A percentile compares a stretch with the other conserved stretches of the same genome.
Evolutionary conservation across 2,888 invertebrate species (phyloP).

Genomic region (Lycophotia porphyrea): DNA sequence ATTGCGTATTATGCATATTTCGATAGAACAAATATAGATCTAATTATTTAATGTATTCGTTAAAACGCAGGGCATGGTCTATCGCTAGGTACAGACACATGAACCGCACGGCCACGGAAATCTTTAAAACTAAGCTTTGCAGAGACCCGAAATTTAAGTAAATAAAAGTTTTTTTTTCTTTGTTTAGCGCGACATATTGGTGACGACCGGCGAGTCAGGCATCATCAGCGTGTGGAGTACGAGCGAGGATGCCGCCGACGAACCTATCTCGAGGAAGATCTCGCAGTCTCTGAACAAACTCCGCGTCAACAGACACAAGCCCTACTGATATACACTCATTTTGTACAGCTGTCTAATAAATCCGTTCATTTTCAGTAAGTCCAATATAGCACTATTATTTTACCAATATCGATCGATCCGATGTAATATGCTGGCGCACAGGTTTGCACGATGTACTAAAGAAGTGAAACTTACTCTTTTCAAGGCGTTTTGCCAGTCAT

Average conservation of each 20-base stretch:
- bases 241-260: slow-evolving; percentile 28
- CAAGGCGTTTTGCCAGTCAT: not conserved
- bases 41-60: too few relatives aligned
- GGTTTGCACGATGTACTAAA: not conserved
- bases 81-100: too few relatives aligned
- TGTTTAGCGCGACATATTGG: slow-evolving; percentile 90
- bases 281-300: slow-evolving; percentile 66
- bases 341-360: slow-evolving; percentile 31
- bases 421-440: not conserved
- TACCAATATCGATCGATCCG: not conserved
- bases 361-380: not conserved
- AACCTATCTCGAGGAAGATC: slow-evolving; percentile 56
- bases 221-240: slow-evolving; percentile 91
- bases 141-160: too few relatives aligned
- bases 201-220: slow-evolving; percentile 94
- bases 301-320: slow-evolving; percentile 77
- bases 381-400: slow-evolving; percentile 3
- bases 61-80: too few relatives aligned
- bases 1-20: too few relatives aligned
- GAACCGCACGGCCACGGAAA: too few relatives aligned
- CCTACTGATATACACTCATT: slow-evolving; percentile 72
- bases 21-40: too few relatives aligned
- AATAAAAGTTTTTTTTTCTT: too few relatives aligned
- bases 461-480: not conserved
- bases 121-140: too few relatives aligned